A percentile compares a stretch with the other conserved stretches of the same genome.
These are phyloP conservation scores for Neodon shergylaensis DNA, from an alignment of 2,113 vertebrate genomes.

Conservation along the genomic window DNA sequence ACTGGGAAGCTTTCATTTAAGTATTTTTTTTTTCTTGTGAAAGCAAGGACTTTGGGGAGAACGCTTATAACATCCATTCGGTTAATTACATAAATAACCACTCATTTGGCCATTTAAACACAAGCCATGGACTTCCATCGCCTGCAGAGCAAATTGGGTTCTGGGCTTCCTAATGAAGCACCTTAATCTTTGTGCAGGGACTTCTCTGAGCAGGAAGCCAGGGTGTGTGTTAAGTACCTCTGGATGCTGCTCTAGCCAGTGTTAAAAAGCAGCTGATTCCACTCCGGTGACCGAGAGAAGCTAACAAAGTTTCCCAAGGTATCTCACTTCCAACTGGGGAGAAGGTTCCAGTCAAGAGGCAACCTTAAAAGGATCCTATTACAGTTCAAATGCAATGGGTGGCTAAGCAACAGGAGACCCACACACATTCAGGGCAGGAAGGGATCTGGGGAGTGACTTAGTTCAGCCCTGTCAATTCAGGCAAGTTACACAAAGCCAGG, in stretches of 20 bases:
- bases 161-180: background rate
- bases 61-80: background rate
- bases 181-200: background rate
- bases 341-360: conserved; percentile 8
- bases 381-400: background rate
- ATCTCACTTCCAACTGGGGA: conserved; percentile 30
- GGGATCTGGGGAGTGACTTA: conserved; percentile 35
- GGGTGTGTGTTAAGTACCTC: background rate
- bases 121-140: background rate
- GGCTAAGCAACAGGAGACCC: background rate
- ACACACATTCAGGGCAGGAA: conserved; percentile 22
- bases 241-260: background rate
- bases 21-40: background rate
- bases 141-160: conserved; percentile 11
- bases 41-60: background rate
- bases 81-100: conserved; percentile 54
- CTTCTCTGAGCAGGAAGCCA: conserved; percentile 11
- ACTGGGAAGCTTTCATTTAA: conserved; percentile 15
- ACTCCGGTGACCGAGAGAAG: conserved; percentile 44
- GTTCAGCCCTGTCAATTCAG: conserved; percentile 9
- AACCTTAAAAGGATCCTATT: conserved; percentile 48
- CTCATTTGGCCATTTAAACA: conserved; percentile 54
- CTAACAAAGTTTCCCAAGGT: conserved; percentile 59
- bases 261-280: background rate
- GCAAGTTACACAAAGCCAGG: background rate